These are phyloP conservation scores for Caenorhabditis angaria DNA, from an alignment of 2,888 invertebrate species.

Conservation along the genomic window DNA sequence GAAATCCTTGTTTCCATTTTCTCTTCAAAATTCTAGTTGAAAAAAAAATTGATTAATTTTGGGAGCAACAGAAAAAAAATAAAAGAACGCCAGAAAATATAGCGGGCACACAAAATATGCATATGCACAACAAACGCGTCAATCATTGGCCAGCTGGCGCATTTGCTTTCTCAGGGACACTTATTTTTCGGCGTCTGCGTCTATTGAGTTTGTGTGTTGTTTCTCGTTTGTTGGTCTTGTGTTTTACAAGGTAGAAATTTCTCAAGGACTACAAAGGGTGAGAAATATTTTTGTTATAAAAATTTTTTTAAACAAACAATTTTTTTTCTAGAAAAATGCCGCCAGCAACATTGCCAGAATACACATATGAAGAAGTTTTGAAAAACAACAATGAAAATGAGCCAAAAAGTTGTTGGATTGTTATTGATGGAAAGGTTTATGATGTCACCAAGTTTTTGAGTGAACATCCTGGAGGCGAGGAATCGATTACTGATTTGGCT, in stretches of 20 bases:
- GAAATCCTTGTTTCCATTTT: neutral
- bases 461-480: slow-evolving; percentile 75
- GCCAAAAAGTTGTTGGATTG: slow-evolving; percentile 55
- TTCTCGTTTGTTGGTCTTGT: too few species aligned
- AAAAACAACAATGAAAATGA: slow-evolving; percentile 47
- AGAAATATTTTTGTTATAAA: too few species aligned
- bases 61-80: neutral
- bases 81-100: neutral
- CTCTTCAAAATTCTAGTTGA: neutral
- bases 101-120: neutral
- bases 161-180: neutral
- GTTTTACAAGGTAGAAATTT: too few species aligned
- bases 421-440: slow-evolving; percentile 56
- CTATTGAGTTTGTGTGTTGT: neutral
- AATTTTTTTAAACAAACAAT: too few species aligned
- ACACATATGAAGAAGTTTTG: slow-evolving; percentile 43
- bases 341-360: neutral
- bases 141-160: neutral
- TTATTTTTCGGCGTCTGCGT: neutral
- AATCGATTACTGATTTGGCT: slow-evolving; percentile 51
- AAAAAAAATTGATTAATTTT: neutral
- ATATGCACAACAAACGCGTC: neutral
- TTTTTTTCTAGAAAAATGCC: neutral
- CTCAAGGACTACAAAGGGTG: too few species aligned
- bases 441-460: slow-evolving; percentile 78